Percentiles rank a stretch among this genome's conserved stretches.
Conservation (phyloP, 1,140 invertebrate species). For the Pseudachorutes palmiensis region DNA sequence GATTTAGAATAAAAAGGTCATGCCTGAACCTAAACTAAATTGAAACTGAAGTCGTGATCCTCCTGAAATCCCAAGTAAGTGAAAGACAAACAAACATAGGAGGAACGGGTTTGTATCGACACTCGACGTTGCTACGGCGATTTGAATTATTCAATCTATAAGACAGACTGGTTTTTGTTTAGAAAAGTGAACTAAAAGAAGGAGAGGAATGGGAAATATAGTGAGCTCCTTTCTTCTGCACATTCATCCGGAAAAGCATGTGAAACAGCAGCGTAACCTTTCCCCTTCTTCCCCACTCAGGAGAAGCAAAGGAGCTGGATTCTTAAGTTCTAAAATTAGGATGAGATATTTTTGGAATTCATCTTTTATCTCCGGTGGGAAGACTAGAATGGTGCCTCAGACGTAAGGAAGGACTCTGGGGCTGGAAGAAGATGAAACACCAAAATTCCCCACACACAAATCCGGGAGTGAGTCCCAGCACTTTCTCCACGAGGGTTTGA, state of each 20-base stretch:
- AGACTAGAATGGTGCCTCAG: no score
- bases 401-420: not conserved
- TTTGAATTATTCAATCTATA: no score
- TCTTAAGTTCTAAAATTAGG: constrained; percentile 32
- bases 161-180: no score
- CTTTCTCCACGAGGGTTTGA: no score
- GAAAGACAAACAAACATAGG: not conserved
- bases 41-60: no score
- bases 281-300: not conserved
- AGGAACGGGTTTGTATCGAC: no score
- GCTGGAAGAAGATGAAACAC: not conserved
- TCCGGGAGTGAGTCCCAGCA: no score
- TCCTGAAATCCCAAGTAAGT: not conserved
- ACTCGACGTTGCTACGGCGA: not conserved
- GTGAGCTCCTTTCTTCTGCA: not conserved
- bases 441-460: not conserved
- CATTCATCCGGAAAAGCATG: not conserved
- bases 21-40: no score
- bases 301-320: not conserved
- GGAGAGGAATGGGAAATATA: no score
- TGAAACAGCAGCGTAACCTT: not conserved
- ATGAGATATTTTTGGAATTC: constrained; percentile 32
- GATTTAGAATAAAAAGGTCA: no score
- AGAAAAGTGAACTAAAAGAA: no score
- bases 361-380: constrained; percentile 19